Base-by-base conservation (phyloP, 2,797 vertebrate species). In the Neomorphus geoffroyi region DNA sequence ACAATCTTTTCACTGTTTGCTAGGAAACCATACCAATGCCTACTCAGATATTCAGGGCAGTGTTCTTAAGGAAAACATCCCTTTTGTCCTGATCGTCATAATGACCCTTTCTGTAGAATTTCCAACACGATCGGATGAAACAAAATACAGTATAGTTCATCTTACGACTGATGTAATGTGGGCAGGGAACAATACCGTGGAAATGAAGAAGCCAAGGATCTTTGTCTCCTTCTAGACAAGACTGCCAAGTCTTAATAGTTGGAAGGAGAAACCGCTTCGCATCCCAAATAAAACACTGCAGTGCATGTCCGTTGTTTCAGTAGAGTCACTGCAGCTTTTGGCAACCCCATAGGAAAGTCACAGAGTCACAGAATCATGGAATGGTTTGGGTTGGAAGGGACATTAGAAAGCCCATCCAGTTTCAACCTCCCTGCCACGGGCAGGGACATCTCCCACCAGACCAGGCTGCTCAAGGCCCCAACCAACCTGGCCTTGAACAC, bases 221-320 rank as follows among this genome's bases (percentile, higher is more conserved):
- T 95, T 97, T 97, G 95, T 97, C 95, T 97, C 96, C 95, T 96
- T 97, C 96, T 46, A 91, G 85, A 92, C 28, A 10, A 57, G 86
- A 94, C 70, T 95, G 97, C 86, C 79, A 92, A 96, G 78, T 58
- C 62, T 80, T 77, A 56, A 16, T 37, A 91, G 51, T 92, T 88
- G 75, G 67, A 93, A 45, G 19, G 27, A 85, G 64, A 82, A 93
- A 87, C 4, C 51, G 84, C 57, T 74, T 26, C 58, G 78, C 65
- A 94, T 94, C 94, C 92, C 94, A 91, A 92, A 87, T 60, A 87
- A 79, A 93, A 87, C 84, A 86, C 71, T 61, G 92, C 94, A 90
- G 53, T 18, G 80, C 74, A 90, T 24, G 45, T 41, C 88, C 80
- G 18, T 64, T 75, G 85, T 87, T 79, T 90, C 86, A 64, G 15